Base-by-base conservation (phyloP, 2,797 vertebrate species). In the Rhinogobio ventralis region DNA sequence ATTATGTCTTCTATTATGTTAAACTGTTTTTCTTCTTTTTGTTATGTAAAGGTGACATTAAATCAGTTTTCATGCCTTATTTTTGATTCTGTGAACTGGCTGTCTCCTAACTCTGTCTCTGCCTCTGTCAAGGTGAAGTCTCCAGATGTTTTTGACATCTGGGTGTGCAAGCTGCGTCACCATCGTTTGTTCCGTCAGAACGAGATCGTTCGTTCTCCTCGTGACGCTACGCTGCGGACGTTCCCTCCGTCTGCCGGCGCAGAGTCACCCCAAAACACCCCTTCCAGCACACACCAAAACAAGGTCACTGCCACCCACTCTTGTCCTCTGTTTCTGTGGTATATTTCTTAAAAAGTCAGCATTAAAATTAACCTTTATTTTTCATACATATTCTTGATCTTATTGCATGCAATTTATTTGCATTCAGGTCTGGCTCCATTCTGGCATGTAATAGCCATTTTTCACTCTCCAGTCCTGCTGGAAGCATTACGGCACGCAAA, bases 101-200 rank as follows among this genome's bases (percentile, higher is more conserved):
- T 86, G 81, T 71, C 71, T 86, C 46, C 30, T 77, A 14, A 55
- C 66, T 85, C 51, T 25, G 20, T 19, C 36, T 39, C 1, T 79
- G 20, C n/a, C 67, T 68, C 14, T 62, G 28, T 74, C 19, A 46
- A 99, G 98, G 97, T 99, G 85, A 99, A 99, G 93, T 99, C 98
- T 81, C 98, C 96, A 92, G 98, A 99, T 86, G 96, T 97, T 62
- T 99, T 99, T 90, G 98, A 99, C 75, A 95, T 96, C 2, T 99
- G 98, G 98, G 97, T 99, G 89, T 96, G 96, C 82, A 99, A 97
- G 92, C 85, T 99, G 85, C 97, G 98, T 39, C 96, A 99, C 87
- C 98, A 99, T 88, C 95, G 98, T 42, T 84, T 99, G 74, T 99
- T 99, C 93, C 95, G 98, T 51, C 98, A 99, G 94, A 99, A 99